Conservation (phyloP, 2,888 invertebrate genomes). For the Troilus luridus region DNA sequence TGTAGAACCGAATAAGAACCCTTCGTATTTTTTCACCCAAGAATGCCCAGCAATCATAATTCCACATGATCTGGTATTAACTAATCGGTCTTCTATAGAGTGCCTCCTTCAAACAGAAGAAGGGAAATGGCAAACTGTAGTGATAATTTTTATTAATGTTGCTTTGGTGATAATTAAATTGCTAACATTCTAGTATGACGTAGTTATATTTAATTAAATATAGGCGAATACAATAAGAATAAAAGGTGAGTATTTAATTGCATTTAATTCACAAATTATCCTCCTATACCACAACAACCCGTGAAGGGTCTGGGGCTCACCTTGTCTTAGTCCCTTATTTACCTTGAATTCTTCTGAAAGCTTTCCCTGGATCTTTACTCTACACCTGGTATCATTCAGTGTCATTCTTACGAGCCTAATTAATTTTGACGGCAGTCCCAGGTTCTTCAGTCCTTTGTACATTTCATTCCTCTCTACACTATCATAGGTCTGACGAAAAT, state of each 20-base stretch:
- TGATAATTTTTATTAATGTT: constrained; percentile 7
- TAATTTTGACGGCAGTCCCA: no score
- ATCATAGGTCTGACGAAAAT: no score
- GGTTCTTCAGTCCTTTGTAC: no score
- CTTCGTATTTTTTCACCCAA: not conserved
- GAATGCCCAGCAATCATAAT: not conserved
- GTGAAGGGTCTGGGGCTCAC: no score
- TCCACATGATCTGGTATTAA: not conserved
- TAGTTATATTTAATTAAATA: constrained; percentile 21
- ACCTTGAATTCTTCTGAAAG: no score
- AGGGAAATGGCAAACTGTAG: not conserved
- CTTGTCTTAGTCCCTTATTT: no score
- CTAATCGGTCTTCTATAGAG: not conserved
- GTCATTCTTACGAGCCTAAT: no score
- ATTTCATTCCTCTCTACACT: no score
- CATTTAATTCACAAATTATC: no score
- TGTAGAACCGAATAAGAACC: not conserved
- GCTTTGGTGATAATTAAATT: constrained; percentile 48
- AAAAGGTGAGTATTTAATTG: not conserved
- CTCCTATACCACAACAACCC: no score
- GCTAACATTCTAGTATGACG: not conserved
- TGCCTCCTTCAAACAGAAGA: constrained; percentile 21
- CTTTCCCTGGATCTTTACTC: no score
- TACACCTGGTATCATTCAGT: no score
- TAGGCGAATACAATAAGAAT: not conserved